Evolutionary conservation across 2,797 vertebrate genomes (phyloP).

Genomic region (Knipowitschia caucasica): DNA sequence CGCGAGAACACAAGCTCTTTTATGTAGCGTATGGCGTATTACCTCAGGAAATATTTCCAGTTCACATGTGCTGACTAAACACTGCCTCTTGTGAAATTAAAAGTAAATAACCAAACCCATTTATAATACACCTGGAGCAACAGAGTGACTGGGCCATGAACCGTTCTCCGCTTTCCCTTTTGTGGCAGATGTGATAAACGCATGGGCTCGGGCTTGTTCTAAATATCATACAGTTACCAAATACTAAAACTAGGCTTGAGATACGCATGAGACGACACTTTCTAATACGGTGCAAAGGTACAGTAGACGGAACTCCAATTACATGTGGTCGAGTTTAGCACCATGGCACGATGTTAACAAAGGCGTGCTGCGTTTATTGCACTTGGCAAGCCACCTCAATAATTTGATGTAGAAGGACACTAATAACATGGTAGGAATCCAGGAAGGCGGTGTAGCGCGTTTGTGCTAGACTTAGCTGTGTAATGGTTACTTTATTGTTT

Average conservation of each 20-base stretch:
- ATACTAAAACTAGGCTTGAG: slow-evolving; percentile 1
- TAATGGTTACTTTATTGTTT: not conserved
- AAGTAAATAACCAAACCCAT: slow-evolving; percentile 60
- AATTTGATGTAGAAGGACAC: slow-evolving; percentile 2
- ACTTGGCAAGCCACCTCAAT: slow-evolving; percentile 10
- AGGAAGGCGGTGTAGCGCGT: not conserved
- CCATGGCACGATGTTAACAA: slow-evolving; percentile 3
- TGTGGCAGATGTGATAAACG: slow-evolving; percentile 44
- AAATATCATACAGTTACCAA: slow-evolving; percentile 17
- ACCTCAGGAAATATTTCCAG: slow-evolving; percentile 77
- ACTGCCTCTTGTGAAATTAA: slow-evolving; percentile 56
- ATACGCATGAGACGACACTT: slow-evolving; percentile 1
- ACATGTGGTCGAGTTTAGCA: slow-evolving; percentile 6
- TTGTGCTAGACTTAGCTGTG: not conserved
- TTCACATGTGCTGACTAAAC: slow-evolving; percentile 66
- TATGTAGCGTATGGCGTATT: slow-evolving; percentile 64
- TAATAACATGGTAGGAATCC: slow-evolving; percentile 2
- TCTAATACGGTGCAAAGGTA: slow-evolving; percentile 5
- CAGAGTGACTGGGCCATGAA: slow-evolving; percentile 50
- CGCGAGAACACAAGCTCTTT: slow-evolving; percentile 58
- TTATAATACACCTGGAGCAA: slow-evolving; percentile 40
- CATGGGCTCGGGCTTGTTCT: slow-evolving; percentile 39
- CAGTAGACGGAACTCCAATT: not conserved
- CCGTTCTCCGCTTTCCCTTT: slow-evolving; percentile 51
- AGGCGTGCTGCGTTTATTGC: slow-evolving; percentile 8